Evolutionary conservation across 2,113 vertebrate genomes (phyloP).

Genomic region (Laticauda laticaudata): DNA sequence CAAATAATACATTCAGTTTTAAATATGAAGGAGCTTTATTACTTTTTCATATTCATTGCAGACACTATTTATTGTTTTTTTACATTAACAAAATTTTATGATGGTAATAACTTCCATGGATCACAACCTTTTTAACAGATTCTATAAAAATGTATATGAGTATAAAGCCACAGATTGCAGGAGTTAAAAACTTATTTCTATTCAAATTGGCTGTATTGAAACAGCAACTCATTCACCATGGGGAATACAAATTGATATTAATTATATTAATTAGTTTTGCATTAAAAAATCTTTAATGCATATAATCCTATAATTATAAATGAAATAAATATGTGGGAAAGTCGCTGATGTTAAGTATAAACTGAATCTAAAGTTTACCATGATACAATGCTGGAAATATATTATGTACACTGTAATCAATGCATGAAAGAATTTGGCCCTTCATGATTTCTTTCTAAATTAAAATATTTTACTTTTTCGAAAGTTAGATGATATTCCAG

Average conservation of each 20-base stretch:
- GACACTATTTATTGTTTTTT: not conserved
- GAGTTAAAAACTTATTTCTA: not conserved
- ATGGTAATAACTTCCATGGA: not conserved
- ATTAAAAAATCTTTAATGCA: not conserved
- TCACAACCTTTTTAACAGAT: not conserved
- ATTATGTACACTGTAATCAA: not conserved
- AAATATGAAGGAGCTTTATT: accelerated
- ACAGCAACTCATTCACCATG: not conserved
- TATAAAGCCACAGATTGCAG: not conserved
- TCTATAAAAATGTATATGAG: not conserved
- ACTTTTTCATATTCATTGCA: not conserved
- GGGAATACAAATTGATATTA: not conserved
- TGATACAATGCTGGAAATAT: not conserved
- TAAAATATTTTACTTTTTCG: not conserved
- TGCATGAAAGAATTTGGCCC: not conserved
- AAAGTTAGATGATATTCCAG: not conserved
- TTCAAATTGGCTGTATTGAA: not conserved
- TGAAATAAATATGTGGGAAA: not conserved
- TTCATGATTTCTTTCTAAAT: not conserved
- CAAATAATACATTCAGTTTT: slow-evolving; percentile 21
- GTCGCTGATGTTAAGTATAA: not conserved
- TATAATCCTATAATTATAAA: not conserved
- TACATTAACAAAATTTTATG: not conserved
- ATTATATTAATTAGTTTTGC: not conserved
- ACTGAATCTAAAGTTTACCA: not conserved